Base-by-base conservation (phyloP, 2,888 invertebrate species). In the Lepidochrysops patricia region DNA sequence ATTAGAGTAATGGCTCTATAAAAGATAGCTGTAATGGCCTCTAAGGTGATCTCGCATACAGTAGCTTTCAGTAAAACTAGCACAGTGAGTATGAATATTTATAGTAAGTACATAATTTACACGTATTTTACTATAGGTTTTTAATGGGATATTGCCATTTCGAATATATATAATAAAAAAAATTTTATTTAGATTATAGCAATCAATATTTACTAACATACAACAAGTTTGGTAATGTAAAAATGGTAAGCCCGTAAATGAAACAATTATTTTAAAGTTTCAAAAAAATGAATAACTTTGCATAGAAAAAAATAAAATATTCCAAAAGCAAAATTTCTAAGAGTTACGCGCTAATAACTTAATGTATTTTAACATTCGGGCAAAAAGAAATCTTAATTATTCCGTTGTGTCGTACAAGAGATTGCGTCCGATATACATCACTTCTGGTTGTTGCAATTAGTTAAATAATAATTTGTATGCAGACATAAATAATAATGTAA, bases 321-420 rank as follows among this genome's bases (percentile, higher is more conserved):
- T 54, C 29, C 32, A 54, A 54, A 54, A 13, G 32, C 29, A 12
- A 19, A 54, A 54, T 54, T 54, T 54, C 54, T 54, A 54, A 52
- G 54, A 32, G 54, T 54, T 54, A 54, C 54, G 54, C 54, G 54
- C 54, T 54, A 54, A 54, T 54, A 54, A 54, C 54, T 54, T 32
- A 54, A 54, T 54, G 54, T 54, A 54, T 54, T 15, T 19, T 29
- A 54, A 54, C 29, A 54, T 54, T 32, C 32, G 7, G 50, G n/a
- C 50, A 50, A 50, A 52, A 32, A 54, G 54, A 54, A 54, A 54
- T 54, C 54, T 29, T 29, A 54, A 54, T 54, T 54, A 54, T 54
- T 54, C 54, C 19, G 29, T 29, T 54, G 29, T 29, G 32, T 54
- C 32, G 27, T 32, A 54, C 19, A 29, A 54, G 54, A 54, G 54